These are phyloP conservation scores for Drosophila kanapiae DNA, from an alignment of 1,140 invertebrate species.

Conservation along the genomic window DNA sequence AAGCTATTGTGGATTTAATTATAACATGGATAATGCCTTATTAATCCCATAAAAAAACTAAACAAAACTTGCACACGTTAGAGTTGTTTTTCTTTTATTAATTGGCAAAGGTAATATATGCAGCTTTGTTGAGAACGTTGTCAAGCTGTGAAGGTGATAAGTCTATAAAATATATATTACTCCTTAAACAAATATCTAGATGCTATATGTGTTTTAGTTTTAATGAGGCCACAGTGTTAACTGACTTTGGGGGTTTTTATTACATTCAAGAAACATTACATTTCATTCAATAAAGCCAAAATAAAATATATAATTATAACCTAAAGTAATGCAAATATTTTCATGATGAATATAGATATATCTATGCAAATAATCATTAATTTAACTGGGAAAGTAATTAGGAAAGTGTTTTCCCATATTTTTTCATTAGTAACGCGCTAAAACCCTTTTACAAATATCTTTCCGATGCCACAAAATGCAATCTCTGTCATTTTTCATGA, in stretches of 20 bases:
- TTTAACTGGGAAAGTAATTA: neutral
- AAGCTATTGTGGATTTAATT: too few species aligned
- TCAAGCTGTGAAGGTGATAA: constrained; percentile 3
- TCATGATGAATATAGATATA: too few species aligned
- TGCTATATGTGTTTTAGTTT: neutral
- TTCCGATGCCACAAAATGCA: neutral
- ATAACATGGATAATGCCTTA: too few species aligned
- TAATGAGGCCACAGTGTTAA: neutral
- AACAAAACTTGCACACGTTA: neutral
- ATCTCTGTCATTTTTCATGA: neutral
- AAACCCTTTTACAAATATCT: neutral
- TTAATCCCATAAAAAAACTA: neutral
- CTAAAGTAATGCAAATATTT: neutral
- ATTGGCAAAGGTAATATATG: constrained; percentile 7
- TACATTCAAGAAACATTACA: neutral
- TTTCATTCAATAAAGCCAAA: too few species aligned
- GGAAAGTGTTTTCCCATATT: too few species aligned
- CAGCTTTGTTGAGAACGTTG: neutral
- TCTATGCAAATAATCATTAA: neutral
- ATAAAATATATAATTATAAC: too few species aligned
- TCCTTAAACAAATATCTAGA: neutral
- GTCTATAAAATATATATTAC: constrained; percentile 12
- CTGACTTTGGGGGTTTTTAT: neutral
- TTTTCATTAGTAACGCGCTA: neutral
- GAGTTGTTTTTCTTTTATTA: neutral